Base-by-base conservation (phyloP, 1,140 invertebrate species). In the Papilio polytes region DNA sequence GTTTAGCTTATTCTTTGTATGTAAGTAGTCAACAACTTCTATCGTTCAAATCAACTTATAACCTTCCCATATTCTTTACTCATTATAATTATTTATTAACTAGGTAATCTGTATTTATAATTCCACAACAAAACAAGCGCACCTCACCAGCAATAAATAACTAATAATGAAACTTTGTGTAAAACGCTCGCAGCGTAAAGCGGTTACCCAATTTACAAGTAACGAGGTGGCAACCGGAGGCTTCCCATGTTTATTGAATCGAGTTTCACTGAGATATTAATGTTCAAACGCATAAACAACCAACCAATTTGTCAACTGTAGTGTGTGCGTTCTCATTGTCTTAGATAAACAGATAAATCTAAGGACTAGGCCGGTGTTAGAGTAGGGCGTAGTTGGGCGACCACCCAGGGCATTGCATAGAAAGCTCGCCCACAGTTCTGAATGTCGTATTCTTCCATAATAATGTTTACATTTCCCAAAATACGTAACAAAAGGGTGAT, bases 81-180 rank as follows among this genome's bases (percentile, higher is more conserved):
- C 13, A 53, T 46, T 26, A 46, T 74, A 46, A 48, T 74, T 74
- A 74, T 74, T 74, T 74, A 51, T 76, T 46, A 31, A 78, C 51
- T 41, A 78, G 22, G 31, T 20, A 78, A 59, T 46, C 76, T 41
- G 53, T 20, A 78, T 78, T 83, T 83, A 83, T 80, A 81, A 82
- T 82, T 63, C 41, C 31, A 66, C 44, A 82, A 86, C 81, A 78
- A 82, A 84, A 83, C 81, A 81, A 53, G 74, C 53, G 74, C 81
- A 36, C 78, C 8, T 36, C 66, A 66, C 78, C 74, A 70, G 44
- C 72, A 72, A 85, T 88, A 88, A 88, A 87, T 84, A 87, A 85
- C 41, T 66, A 77, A 70, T 87, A 84, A 86, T 85, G 82, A 84
- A 86, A 80, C 80, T 87, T 84, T 85, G 81, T 87, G 80, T 74